phyloP scores from a whole-genome alignment of 2,888 invertebrate genomes.

The Acanthopleura granulata region DNA sequence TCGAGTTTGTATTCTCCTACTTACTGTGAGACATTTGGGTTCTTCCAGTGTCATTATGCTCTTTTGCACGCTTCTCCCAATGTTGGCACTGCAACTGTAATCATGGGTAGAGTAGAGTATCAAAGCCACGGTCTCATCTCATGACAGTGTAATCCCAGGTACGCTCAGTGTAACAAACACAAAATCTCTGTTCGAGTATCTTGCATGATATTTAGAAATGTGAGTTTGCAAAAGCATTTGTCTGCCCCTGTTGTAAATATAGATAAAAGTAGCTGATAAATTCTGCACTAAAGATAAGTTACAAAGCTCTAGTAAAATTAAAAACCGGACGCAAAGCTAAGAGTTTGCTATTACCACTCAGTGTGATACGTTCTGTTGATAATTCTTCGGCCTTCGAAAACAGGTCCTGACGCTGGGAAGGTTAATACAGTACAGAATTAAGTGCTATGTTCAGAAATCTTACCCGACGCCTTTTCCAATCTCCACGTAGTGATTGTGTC shows the following conservation, averaged over 20 bases:
- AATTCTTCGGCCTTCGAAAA: not conserved
- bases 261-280: not conserved
- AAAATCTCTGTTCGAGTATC: too few species aligned
- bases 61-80: not conserved
- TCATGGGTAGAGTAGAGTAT: not conserved
- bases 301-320: too few species aligned
- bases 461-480: slow-evolving; percentile 16
- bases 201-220: too few species aligned
- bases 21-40: not conserved
- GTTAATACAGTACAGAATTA: not conserved
- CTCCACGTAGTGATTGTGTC: slow-evolving; percentile 6
- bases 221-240: too few species aligned
- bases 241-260: too few species aligned
- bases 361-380: too few species aligned
- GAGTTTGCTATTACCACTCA: too few species aligned
- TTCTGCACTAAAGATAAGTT: not conserved
- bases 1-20: not conserved
- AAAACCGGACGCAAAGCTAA: not conserved
- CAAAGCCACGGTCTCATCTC: too few species aligned
- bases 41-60: not conserved
- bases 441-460: not conserved
- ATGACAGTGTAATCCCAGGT: too few species aligned
- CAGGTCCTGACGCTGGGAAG: not conserved
- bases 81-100: not conserved
- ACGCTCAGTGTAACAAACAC: too few species aligned